Evolutionary conservation across 2,888 invertebrate species (phyloP), one percentile per base, ranked within the genome.

Genomic region (Drosophila siamana): DNA sequence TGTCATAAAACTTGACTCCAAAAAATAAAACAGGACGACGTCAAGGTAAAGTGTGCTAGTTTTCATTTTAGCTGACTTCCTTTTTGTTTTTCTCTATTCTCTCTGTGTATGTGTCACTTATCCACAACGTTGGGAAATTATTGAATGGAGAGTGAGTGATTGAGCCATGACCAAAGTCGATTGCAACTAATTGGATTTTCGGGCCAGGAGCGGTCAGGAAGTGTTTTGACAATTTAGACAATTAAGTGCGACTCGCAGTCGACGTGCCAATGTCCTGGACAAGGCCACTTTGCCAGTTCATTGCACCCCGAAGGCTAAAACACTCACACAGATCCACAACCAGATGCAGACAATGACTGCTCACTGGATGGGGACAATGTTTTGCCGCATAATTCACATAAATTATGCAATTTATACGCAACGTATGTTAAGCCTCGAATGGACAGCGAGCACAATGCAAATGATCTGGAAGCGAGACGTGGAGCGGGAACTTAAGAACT

Each of bases 321-420:
- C 16, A 50, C 15, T 47, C 26, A 36, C 22, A 56, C 46, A 44
- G 26, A 24, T 24, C 5, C 33, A 52, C 28, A 66, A 41, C 33
- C 36, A 52, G 28, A 40, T 6, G 40, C 59, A 44, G 8, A 44
- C 73, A 65, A 56, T 65, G 65, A 30, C 26, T 28, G 30, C 16
- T 36, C 36, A 48, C 46, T 67, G 41, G 36, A 50, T 33, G 33
- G 63, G 67, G 30, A 63, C 84, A 69, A 51, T 78, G 84, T 76
- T 85, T 85, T 85, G 84, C 82, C 80, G 82, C 86, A 86, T 89
- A 86, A 89, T 89, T 89, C 88, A 85, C 89, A 89, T 88, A 85
- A 87, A 87, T 89, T 88, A 89, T 89, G 86, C 89, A 89, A 88
- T 87, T 87, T 87, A 88, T 85, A 87, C 88, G 84, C 83, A 71